phyloP scores from a whole-genome alignment of 2,113 vertebrate species.

The Tiliqua scincoides region DNA sequence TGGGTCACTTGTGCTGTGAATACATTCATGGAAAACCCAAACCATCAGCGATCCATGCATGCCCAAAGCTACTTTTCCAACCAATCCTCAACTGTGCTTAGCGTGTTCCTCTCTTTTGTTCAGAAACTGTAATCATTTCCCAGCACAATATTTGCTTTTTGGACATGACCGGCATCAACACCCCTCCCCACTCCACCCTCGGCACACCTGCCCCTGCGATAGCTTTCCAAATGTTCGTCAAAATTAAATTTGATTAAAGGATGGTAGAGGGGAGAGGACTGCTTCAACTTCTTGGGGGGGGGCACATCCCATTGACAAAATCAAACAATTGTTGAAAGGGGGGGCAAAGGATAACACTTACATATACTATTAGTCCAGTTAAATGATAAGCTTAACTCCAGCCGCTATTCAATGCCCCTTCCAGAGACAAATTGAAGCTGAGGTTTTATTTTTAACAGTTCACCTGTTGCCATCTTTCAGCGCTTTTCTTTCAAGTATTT shows the following conservation, averaged over 20 bases:
- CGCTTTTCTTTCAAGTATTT: constrained; percentile 68
- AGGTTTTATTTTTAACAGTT: constrained; percentile 70
- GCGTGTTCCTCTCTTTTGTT: constrained; percentile 41
- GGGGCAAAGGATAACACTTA: background rate
- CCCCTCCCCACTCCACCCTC: background rate
- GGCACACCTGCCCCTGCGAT: constrained; percentile 59
- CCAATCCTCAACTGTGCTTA: background rate
- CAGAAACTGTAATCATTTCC: constrained; percentile 56
- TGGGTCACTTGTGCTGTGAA: no score
- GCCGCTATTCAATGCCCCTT: constrained; percentile 41
- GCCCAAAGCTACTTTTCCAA: background rate
- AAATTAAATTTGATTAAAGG: background rate
- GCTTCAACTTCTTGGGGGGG: background rate
- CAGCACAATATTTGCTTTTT: constrained; percentile 65
- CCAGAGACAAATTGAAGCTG: constrained; percentile 17
- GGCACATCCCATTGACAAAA: background rate
- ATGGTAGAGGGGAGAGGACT: background rate
- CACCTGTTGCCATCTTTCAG: constrained; percentile 89
- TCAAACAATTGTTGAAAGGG: constrained; percentile 2
- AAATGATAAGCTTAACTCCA: constrained; percentile 59
- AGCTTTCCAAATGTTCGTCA: constrained; percentile 43
- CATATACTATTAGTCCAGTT: constrained; percentile 33
- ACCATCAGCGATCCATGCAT: background rate
- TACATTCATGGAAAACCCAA: background rate
- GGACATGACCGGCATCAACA: constrained; percentile 9